Evolutionary conservation across 2,888 invertebrate species (phyloP), one percentile per base, ranked within the genome.

Genomic region (Endotricha flammealis): DNA sequence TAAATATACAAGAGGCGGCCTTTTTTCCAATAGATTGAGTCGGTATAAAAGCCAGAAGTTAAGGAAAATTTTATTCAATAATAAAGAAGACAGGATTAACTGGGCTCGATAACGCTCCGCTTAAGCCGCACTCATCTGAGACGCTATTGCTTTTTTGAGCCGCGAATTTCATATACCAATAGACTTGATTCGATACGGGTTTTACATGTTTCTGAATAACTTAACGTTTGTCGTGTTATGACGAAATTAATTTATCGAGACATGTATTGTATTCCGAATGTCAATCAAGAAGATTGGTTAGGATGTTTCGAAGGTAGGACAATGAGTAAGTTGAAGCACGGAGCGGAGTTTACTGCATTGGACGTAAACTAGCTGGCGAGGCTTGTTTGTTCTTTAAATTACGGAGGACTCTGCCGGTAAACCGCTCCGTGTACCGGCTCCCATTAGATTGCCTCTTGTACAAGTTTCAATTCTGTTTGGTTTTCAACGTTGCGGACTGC

Each of bases 31-130:
- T 71, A 74, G 68, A 71, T 68, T 69, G 54, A 62, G 55, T 63
- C 55, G 48, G 50, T 57, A 56, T 51, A 58, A 73, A 77, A 68
- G 62, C 57, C 54, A 61, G 60, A 65, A 66, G 63, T 20, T 20
- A 49, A 64, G 62, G 49, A 64, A 67, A 72, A 76, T 72, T 78
- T 75, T 79, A 79, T 79, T 78, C 75, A 75, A 76, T 79, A 78
- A 78, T 67, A 74, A 65, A 67, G 68, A 71, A 80, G 73, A 76
- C 65, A 70, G 66, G 74, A 78, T 77, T 76, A 80, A 69, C 71
- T 68, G 69, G 60, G 74, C 62, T 77, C 66, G 70, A 71, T 76
- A 77, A 76, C 75, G 77, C 72, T 72, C 57, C 65, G 57, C 63
- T 74, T 68, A 64, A 78, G 63, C 69, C 68, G 56, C 64, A 64